These are phyloP conservation scores for Brachyhypopomus occidentalis DNA, from an alignment of 2,113 vertebrate species.

Conservation along the genomic window DNA sequence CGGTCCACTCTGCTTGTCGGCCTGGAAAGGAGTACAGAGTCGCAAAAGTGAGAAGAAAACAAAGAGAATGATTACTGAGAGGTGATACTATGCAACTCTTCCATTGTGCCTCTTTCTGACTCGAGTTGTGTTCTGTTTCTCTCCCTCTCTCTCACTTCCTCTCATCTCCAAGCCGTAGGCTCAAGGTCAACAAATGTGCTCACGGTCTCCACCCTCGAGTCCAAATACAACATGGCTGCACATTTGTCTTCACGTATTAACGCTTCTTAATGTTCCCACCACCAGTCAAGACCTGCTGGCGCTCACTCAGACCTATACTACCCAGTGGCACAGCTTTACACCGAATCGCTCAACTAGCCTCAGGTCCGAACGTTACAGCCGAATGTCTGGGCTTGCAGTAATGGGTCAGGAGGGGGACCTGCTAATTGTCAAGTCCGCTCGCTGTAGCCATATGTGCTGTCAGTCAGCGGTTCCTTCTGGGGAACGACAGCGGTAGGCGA, in stretches of 20 bases:
- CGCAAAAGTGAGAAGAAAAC: constrained; percentile 24
- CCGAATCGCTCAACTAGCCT: constrained; percentile 18
- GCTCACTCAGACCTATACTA: constrained; percentile 23
- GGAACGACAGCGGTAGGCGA: constrained; percentile 13
- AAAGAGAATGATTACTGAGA: neutral
- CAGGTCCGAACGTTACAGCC: neutral
- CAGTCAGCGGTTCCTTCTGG: constrained; percentile 35
- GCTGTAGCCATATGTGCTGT: constrained; percentile 27
- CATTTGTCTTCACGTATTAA: constrained; percentile 39
- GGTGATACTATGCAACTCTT: neutral
- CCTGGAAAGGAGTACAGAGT: constrained; percentile 11
- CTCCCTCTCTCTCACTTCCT: constrained; percentile 15
- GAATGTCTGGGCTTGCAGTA: neutral
- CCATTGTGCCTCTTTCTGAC: neutral
- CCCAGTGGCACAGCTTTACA: constrained; percentile 28
- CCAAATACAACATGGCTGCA: constrained; percentile 42
- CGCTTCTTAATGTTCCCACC: neutral
- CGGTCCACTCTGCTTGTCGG: constrained; percentile 7
- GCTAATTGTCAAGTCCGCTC: constrained; percentile 15
- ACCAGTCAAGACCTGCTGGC: neutral
- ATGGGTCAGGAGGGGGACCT: constrained; percentile 13
- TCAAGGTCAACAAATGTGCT: constrained; percentile 51
- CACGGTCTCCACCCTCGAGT: constrained; percentile 20
- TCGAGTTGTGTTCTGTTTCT: neutral
- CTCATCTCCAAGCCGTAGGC: neutral